Evolutionary conservation across 2,888 invertebrate species (phyloP).

Genomic region (Aelia acuminata): DNA sequence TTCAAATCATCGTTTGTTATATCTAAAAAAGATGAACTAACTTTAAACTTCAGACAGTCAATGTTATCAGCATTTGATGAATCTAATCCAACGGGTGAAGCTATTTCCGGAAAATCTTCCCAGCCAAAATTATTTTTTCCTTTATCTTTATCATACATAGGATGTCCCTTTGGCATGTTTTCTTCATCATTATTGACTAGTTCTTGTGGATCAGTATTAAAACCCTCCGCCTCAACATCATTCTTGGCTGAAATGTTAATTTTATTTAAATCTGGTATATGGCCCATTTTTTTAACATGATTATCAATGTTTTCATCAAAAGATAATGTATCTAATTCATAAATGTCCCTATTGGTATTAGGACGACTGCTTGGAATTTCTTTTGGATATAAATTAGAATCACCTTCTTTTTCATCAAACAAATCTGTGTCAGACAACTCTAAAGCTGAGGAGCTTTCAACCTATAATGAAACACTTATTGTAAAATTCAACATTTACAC

Average conservation of each 20-base stretch:
- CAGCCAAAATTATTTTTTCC: conserved; percentile 12
- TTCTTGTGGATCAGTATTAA: conserved; percentile 3
- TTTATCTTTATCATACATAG: neutral
- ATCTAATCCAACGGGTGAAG: conserved; percentile 16
- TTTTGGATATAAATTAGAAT: neutral
- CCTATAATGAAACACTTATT: conserved; percentile 11
- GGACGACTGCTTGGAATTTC: neutral
- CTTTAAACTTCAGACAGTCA: neutral
- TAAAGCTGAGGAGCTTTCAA: neutral
- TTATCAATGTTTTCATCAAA: conserved; percentile 46
- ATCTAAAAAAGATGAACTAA: conserved; percentile 21
- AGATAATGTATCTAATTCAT: conserved; percentile 51
- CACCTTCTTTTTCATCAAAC: conserved; percentile 51
- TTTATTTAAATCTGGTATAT: neutral
- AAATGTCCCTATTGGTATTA: conserved; percentile 22
- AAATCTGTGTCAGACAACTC: conserved; percentile 50
- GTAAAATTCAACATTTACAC: neutral
- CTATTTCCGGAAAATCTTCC: conserved; percentile 49
- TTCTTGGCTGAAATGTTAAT: neutral
- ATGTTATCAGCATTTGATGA: conserved; percentile 37
- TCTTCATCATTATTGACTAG: neutral
- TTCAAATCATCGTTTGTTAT: neutral
- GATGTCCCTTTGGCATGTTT: neutral
- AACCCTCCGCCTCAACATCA: conserved; percentile 2
- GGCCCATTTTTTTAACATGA: neutral